Evolutionary conservation across 2,797 vertebrate genomes (phyloP).

Genomic region (Pterois miles): DNA sequence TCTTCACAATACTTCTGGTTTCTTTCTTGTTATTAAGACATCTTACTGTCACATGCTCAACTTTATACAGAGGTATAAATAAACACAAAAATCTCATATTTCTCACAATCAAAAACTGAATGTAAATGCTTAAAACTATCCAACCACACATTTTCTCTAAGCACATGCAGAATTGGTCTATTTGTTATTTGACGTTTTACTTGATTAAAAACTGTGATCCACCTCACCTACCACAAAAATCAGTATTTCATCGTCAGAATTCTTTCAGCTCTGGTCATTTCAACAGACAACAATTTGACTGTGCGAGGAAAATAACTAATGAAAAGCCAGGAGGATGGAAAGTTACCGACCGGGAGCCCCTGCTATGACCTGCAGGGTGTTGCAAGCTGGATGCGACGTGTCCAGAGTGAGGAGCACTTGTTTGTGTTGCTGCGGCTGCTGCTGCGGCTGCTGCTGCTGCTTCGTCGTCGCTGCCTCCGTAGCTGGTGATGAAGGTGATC

Average conservation of each 20-base stretch:
- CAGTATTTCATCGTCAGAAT: constrained; percentile 34
- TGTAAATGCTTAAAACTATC: constrained; percentile 2
- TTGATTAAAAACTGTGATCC: constrained; percentile 23
- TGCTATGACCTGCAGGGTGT: constrained; percentile 93
- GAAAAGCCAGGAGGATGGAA: constrained; percentile 83
- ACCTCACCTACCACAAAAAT: constrained; percentile 60
- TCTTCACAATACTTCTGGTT: constrained; percentile 20
- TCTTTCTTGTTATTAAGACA: not conserved
- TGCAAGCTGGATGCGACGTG: constrained; percentile 82
- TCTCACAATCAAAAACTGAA: constrained; percentile 2
- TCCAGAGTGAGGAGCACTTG: constrained; percentile 76
- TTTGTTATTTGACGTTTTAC: not conserved
- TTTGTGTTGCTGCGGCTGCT: constrained; percentile 58
- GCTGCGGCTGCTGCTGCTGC: constrained; percentile 38
- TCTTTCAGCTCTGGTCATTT: constrained; percentile 60
- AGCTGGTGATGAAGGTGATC: constrained; percentile 98
- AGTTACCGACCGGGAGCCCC: constrained; percentile 98
- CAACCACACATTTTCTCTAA: constrained; percentile 2
- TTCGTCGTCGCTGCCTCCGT: constrained; percentile 95
- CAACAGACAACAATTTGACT: constrained; percentile 61
- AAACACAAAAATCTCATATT: not conserved
- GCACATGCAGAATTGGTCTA: constrained; percentile 36
- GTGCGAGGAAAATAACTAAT: constrained; percentile 77
- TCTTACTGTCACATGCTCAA: not conserved
- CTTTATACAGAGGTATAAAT: not conserved